Percentiles rank a stretch among this genome's conserved stretches.
Conservation (phyloP, 2,113 vertebrate genomes). For the Mesitornis unicolor region DNA sequence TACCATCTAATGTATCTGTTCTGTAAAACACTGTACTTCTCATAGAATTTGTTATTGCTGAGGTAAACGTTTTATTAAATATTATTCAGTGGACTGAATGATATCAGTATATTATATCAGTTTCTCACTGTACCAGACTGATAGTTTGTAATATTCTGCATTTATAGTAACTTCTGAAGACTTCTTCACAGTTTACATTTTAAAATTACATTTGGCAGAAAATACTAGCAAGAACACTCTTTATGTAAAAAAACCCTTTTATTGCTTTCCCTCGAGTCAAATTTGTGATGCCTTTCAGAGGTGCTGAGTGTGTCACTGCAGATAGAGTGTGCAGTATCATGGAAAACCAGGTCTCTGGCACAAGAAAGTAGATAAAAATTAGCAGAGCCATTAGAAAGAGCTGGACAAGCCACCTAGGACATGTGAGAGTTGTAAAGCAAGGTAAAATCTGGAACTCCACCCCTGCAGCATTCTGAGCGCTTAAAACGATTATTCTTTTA, state of each 20-base stretch:
- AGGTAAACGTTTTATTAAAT: slow-evolving; percentile 27
- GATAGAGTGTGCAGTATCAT: too few species aligned
- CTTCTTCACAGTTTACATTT: neutral
- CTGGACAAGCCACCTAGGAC: neutral
- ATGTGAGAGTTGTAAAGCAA: fast-evolving
- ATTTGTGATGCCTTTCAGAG: neutral
- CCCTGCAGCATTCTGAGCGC: neutral
- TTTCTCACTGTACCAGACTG: fast-evolving
- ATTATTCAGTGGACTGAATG: neutral
- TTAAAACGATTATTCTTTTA: neutral
- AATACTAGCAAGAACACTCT: neutral
- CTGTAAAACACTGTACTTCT: neutral
- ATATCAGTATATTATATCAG: too few species aligned
- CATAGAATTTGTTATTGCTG: neutral
- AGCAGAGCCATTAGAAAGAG: neutral
- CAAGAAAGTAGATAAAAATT: neutral
- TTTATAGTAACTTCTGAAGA: neutral
- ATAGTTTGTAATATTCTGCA: neutral
- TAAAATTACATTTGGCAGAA: neutral
- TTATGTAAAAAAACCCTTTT: neutral
- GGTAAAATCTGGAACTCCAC: neutral
- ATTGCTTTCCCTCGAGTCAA: neutral
- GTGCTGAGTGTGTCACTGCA: neutral
- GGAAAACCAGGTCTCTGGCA: fast-evolving
- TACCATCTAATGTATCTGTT: neutral